These are phyloP conservation scores for Danio tinwini DNA, from an alignment of 2,797 vertebrate species.

Conservation along the genomic window DNA sequence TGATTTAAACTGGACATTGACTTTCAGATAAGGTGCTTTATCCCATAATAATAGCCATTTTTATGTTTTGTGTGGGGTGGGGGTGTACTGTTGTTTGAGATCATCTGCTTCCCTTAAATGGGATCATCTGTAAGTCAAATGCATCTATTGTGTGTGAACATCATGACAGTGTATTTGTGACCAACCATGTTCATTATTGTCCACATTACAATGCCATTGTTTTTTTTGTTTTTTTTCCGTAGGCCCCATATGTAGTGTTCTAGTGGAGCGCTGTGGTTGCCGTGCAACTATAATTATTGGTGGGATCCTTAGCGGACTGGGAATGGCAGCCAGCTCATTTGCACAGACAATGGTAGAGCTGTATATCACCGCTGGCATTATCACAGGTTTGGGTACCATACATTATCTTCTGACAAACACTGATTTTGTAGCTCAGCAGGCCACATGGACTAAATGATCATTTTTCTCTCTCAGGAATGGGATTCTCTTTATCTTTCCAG, in stretches of 20 bases:
- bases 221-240: constrained; percentile 42
- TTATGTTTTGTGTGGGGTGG: background rate
- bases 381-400: constrained; percentile 75
- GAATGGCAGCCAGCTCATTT: constrained; percentile 83
- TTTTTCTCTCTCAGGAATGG: constrained; percentile 75
- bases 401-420: background rate
- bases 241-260: constrained; percentile 87
- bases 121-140: constrained; percentile 57
- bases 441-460: constrained; percentile 1
- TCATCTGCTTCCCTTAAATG: constrained; percentile 54
- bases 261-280: constrained; percentile 84
- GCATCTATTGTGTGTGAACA: constrained; percentile 34
- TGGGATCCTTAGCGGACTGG: constrained; percentile 81
- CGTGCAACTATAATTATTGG: constrained; percentile 82
- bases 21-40: constrained; percentile 9
- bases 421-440: background rate
- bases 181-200: constrained; percentile 25
- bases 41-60: background rate
- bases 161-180: constrained; percentile 26
- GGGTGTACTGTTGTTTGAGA: constrained; percentile 3
- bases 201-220: constrained; percentile 46
- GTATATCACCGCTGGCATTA: constrained; percentile 79
- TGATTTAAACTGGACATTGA: background rate
- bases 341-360: constrained; percentile 79
- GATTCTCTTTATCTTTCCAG: constrained; percentile 85